Conservation (phyloP, 2,113 vertebrate genomes). For the Calyptommatus sinebrachiatus region DNA sequence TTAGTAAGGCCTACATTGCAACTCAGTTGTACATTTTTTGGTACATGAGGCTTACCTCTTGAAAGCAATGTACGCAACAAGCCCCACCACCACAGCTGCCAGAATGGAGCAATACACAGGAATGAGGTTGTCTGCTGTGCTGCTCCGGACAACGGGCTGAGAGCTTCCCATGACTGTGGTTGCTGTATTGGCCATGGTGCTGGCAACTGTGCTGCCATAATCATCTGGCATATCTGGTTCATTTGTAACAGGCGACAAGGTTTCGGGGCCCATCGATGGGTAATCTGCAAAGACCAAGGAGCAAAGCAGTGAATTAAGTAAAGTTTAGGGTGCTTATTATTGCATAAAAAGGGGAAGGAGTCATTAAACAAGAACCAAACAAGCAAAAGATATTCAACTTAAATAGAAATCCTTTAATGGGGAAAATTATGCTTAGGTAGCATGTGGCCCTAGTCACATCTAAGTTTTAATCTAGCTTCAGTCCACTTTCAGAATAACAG, state of each 20-base stretch:
- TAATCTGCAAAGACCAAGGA: conserved; percentile 47
- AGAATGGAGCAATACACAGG: conserved; percentile 97
- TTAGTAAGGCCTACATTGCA: neutral
- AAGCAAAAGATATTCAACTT: too few species aligned
- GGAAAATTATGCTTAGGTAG: too few species aligned
- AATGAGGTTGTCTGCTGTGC: conserved; percentile 90
- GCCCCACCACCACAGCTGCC: conserved; percentile 90
- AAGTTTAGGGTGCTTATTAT: too few species aligned
- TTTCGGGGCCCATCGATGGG: conserved; percentile 56
- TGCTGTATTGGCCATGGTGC: conserved; percentile 61
- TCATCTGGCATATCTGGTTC: conserved; percentile 48
- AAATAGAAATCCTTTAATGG: too few species aligned
- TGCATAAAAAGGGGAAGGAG: too few species aligned
- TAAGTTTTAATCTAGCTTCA: too few species aligned
- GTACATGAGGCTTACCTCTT: conserved; percentile 79
- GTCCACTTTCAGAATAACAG: too few species aligned
- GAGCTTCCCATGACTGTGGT: conserved; percentile 84
- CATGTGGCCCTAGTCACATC: too few species aligned
- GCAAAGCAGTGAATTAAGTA: neutral
- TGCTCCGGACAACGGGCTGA: conserved; percentile 78
- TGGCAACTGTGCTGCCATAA: conserved; percentile 56
- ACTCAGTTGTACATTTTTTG: neutral
- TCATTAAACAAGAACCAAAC: neutral
- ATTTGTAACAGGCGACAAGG: conserved; percentile 44
- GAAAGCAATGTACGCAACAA: conserved; percentile 91